Evolutionary conservation across 2,113 vertebrate species (phyloP).

Genomic region (Hydrochoerus hydrochaeris): DNA sequence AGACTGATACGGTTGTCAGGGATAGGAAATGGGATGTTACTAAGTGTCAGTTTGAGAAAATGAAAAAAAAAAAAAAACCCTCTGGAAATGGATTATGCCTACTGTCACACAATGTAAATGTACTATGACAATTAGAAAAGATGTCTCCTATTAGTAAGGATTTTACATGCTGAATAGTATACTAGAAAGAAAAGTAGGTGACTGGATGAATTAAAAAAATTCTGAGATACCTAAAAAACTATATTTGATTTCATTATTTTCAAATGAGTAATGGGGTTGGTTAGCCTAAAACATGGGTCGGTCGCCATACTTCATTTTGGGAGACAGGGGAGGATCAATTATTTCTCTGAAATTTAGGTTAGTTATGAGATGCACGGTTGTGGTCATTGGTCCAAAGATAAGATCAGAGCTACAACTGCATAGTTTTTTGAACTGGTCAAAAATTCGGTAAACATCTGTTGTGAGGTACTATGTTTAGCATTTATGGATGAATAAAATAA

Average conservation of each 20-base stretch:
- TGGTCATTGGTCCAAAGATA: neutral
- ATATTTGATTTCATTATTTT: neutral
- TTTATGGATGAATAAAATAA: constrained; percentile 33
- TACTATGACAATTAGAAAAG: neutral
- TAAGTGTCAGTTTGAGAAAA: constrained; percentile 29
- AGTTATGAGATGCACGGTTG: neutral
- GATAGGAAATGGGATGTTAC: neutral
- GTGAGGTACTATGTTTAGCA: neutral
- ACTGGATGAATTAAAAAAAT: neutral
- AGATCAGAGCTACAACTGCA: constrained; percentile 14
- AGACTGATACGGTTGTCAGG: neutral
- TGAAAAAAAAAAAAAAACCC: neutral
- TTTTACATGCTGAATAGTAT: neutral
- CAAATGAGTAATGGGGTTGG: neutral
- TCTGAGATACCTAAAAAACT: constrained; percentile 6
- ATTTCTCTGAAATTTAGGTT: constrained; percentile 38
- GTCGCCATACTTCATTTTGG: neutral
- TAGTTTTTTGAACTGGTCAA: constrained; percentile 15
- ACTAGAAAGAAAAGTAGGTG: neutral
- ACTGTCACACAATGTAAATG: neutral
- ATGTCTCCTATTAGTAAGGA: neutral
- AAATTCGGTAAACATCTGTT: constrained; percentile 2
- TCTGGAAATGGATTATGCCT: neutral
- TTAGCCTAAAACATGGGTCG: neutral
- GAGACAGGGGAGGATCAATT: neutral